Evolutionary conservation across 92 coral and sea anemone genomes (phyloP).

Genomic region (Phenganax stokvisi): DNA sequence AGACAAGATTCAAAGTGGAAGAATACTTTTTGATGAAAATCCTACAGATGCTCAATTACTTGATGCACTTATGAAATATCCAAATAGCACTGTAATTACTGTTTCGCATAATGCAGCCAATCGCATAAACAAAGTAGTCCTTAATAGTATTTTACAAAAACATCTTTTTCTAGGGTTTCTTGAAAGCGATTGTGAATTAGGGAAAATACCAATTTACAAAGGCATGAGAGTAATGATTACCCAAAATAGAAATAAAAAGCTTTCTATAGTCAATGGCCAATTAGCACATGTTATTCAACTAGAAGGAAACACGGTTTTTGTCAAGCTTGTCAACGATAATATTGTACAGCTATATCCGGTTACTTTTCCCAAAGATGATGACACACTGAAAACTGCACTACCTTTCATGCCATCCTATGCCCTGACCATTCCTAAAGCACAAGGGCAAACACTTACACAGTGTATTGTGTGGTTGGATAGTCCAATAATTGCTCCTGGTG

Average conservation of each 20-base stretch:
- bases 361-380: background rate
- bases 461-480: conserved; percentile 38
- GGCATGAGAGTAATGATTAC: conserved; percentile 34
- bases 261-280: conserved; percentile 23
- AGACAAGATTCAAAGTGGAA: conserved; percentile 18
- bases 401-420: conserved; percentile 34
- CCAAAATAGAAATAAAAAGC: conserved; percentile 28
- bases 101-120: conserved; percentile 33
- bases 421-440: conserved; percentile 35
- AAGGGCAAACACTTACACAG: conserved; percentile 23
- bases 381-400: background rate
- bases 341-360: conserved; percentile 26
- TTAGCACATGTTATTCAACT: conserved; percentile 15
- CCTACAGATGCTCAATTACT: conserved; percentile 12
- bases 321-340: background rate
- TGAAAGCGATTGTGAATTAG: background rate
- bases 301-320: conserved; percentile 8
- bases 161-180: background rate
- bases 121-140: no score
- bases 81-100: background rate
- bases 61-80: background rate
- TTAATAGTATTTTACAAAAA: background rate
- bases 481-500: background rate
- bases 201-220: background rate
- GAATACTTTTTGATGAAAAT: conserved; percentile 1